A percentile compares a stretch with the other conserved stretches of the same genome.
phyloP scores from a whole-genome alignment of 2,888 invertebrate genomes.

The Aphrophora alni region DNA sequence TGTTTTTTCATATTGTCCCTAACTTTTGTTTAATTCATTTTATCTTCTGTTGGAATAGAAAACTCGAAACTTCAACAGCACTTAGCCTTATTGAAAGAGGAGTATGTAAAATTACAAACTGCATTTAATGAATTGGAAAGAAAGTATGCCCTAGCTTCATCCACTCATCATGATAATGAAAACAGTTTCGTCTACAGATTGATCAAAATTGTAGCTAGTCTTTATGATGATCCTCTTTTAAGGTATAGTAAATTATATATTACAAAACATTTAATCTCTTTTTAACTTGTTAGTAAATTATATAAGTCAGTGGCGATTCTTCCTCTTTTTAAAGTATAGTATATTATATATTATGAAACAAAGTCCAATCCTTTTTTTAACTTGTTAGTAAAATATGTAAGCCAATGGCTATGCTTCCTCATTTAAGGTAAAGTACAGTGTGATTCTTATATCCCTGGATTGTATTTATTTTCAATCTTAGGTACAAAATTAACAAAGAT shows the following conservation, averaged over 20 bases:
- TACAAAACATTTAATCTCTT: no score
- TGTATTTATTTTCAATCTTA: no score
- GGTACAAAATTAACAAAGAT: no score
- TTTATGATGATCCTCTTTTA: constrained; percentile 80
- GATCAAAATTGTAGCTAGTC: constrained; percentile 78
- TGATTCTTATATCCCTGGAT: no score
- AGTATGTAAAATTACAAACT: constrained; percentile 88
- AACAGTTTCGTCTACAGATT: constrained; percentile 86
- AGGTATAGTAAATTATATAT: constrained; percentile 61
- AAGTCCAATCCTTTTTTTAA: no score
- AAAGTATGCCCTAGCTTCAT: constrained; percentile 81
- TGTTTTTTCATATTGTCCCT: no score
- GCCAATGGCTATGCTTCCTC: no score
- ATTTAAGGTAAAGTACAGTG: no score
- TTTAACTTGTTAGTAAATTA: constrained; percentile 12
- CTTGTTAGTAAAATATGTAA: neutral
- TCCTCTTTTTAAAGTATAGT: neutral
- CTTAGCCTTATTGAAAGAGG: constrained; percentile 82
- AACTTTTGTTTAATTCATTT: neutral
- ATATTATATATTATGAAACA: neutral
- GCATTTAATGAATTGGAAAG: constrained; percentile 82
- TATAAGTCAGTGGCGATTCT: no score
- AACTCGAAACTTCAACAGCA: constrained; percentile 75
- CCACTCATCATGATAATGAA: constrained; percentile 70
- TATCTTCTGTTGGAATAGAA: constrained; percentile 51